Evolutionary conservation across 2,888 invertebrate species (phyloP), one percentile per base, ranked within the genome.

Genomic region (Halictus ligatus): DNA sequence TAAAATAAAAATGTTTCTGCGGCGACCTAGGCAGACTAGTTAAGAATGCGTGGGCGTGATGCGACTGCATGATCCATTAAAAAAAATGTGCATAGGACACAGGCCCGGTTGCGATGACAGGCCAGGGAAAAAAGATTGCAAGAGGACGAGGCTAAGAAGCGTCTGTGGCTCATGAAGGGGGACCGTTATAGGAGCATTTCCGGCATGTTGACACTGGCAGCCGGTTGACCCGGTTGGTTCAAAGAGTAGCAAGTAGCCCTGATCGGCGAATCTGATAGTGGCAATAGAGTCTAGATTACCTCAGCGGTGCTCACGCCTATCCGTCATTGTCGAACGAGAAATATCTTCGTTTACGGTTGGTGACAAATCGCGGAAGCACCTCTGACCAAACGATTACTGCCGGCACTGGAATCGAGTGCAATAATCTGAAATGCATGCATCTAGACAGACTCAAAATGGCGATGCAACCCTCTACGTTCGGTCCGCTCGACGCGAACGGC

Each of bases 201-300:
- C 91, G 89, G 86, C 88, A 88, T 94, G 93, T 94, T 94, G 94
- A 94, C 94, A 94, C 88, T 93, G 92, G 92, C 90, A 86, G 89
- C 89, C 90, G 88, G 87, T 88, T 94, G 94, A 94, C 94, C 94
- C 91, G 92, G 92, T 92, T 93, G 91, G 90, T 88, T 93, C 92
- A 94, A 94, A 94, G 92, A 89, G 92, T 93, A 92, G 92, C 92
- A 93, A 92, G 92, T 89, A 85, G 64, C 88, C 84, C 92, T 87
- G 94, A 94, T 94, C 93, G 93, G 81, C 86, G 84, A 73, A 91
- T 21, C 93, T 91, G 93, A 94, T 94, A 94, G 90, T 87, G 89
- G 92, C 93, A 93, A 94, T 94, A 93, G 92, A 91, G 93, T 93
- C 93, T 92, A 94, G 93, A 94, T 94, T 94, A 93, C 93, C 82